phyloP scores from a whole-genome alignment of 2,113 vertebrate genomes.

The Irena cyanogastra region DNA sequence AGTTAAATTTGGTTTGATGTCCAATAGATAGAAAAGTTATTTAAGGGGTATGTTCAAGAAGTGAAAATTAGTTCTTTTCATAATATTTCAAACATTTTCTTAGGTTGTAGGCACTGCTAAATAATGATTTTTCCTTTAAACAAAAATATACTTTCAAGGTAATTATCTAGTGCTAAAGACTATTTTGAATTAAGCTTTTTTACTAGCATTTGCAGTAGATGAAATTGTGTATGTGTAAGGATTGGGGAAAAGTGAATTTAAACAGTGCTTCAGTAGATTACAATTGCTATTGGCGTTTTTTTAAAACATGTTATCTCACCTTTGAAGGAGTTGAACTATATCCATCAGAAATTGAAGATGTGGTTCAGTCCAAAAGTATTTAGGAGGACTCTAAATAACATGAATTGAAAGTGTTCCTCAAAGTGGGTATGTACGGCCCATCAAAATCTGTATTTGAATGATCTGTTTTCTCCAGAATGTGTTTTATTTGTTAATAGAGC shows the following conservation, averaged over 20 bases:
- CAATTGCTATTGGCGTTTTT: background rate
- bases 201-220: background rate
- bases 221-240: background rate
- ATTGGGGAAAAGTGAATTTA: background rate
- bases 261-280: background rate
- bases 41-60: background rate
- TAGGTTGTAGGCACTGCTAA: background rate
- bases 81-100: background rate
- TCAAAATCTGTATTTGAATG: background rate
- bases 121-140: background rate
- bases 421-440: background rate
- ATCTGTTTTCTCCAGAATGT: background rate
- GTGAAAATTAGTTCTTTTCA: background rate
- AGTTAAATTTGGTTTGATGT: background rate
- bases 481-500: background rate
- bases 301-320: background rate
- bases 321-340: background rate
- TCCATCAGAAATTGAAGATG: background rate
- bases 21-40: background rate
- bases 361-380: background rate
- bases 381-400: background rate
- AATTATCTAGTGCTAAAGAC: background rate
- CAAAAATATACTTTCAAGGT: background rate
- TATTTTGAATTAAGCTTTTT: background rate
- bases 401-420: background rate